phyloP scores from a whole-genome alignment of 1,140 invertebrate genomes.

The Olivierus martensii region DNA sequence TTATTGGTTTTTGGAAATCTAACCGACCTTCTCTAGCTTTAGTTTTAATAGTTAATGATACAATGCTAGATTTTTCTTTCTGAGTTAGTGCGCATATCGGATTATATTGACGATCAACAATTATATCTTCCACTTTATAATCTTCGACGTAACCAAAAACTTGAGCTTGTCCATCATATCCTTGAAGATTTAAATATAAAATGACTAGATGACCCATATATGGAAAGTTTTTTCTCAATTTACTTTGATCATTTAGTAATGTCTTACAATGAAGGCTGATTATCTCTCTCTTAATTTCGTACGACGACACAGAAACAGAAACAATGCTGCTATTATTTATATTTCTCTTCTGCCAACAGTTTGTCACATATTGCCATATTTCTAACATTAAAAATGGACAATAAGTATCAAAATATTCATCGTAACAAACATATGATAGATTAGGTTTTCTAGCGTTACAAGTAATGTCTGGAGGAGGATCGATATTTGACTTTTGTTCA shows the following conservation, averaged over 20 bases:
- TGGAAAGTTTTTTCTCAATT: constrained; percentile 2
- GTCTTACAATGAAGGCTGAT: not conserved
- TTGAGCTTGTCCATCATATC: constrained; percentile 2
- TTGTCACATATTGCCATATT: constrained; percentile 11
- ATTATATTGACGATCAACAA: not conserved
- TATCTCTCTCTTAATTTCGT: constrained; percentile 3
- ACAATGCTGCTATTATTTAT: constrained; percentile 7
- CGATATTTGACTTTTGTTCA: constrained; percentile 4
- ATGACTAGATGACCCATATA: constrained; percentile 9
- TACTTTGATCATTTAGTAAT: not conserved
- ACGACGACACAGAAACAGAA: not conserved
- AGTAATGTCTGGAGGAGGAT: constrained; percentile 7
- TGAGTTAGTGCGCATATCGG: not conserved
- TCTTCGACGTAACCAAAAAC: constrained; percentile 5
- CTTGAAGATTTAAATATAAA: constrained; percentile 6
- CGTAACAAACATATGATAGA: constrained; percentile 1
- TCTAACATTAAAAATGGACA: constrained; percentile 7
- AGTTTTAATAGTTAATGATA: constrained; percentile 3
- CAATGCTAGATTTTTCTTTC: not conserved
- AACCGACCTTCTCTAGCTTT: constrained; percentile 3
- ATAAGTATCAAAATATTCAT: constrained; percentile 11
- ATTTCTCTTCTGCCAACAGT: not conserved
- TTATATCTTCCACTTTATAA: not conserved
- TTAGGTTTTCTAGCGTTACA: not conserved
- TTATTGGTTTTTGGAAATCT: constrained; percentile 1